phyloP scores from a whole-genome alignment of 2,113 vertebrate genomes.

The Alethe castanea region DNA sequence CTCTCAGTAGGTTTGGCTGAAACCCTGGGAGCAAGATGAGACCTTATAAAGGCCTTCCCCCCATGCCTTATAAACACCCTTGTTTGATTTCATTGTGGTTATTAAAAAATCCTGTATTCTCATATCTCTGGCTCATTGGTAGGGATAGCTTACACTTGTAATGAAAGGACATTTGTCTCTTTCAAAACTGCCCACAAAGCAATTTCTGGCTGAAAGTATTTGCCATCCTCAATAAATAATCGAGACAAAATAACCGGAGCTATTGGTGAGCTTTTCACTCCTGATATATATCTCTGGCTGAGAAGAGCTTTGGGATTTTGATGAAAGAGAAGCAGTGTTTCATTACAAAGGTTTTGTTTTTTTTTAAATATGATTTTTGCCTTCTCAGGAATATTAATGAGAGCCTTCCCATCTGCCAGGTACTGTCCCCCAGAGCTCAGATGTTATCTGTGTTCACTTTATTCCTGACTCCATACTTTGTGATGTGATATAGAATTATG shows the following conservation, averaged over 20 bases:
- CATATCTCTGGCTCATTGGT: neutral
- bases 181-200: constrained; percentile 9
- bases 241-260: neutral
- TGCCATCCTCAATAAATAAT: neutral
- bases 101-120: constrained; percentile 9
- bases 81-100: neutral
- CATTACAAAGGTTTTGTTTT: neutral
- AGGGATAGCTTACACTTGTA: neutral
- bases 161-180: constrained; percentile 23
- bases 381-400: neutral
- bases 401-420: neutral
- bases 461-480: neutral
- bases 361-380: neutral
- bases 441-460: neutral
- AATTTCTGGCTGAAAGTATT: neutral
- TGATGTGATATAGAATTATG: neutral
- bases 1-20: neutral
- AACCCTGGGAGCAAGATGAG: constrained; percentile 1
- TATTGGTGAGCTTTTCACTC: neutral
- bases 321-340: neutral
- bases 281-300: neutral
- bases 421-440: neutral
- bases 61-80: neutral
- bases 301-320: neutral
- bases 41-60: neutral